Percentiles rank a stretch among this genome's conserved stretches.
Evolutionary conservation across 92 coral and sea anemone genomes (phyloP).

Genomic region (Siderastrea siderea): DNA sequence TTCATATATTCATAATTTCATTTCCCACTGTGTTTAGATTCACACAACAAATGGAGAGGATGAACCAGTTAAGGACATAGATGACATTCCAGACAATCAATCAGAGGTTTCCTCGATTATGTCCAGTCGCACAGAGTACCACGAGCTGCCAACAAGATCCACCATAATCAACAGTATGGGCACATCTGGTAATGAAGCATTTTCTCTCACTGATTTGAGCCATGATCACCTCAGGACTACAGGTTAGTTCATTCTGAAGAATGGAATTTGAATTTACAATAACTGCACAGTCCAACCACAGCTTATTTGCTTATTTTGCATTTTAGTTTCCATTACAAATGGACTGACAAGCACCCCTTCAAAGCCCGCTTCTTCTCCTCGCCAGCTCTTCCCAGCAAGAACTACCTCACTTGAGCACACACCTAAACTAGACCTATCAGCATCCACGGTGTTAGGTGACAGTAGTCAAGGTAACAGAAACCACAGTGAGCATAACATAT

Average conservation of each 20-base stretch:
- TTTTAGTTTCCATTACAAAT: slow-evolving; percentile 32
- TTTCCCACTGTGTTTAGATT: slow-evolving; percentile 1
- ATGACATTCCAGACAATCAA: slow-evolving; percentile 79
- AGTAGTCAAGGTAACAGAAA: slow-evolving; percentile 25
- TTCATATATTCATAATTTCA: too few species aligned
- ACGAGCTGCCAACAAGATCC: slow-evolving; percentile 86
- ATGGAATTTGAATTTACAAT: too few species aligned
- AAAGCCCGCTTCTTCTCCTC: slow-evolving; percentile 46
- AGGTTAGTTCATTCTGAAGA: not conserved
- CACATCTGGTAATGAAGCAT: slow-evolving; percentile 33
- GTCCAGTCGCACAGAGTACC: slow-evolving; percentile 88
- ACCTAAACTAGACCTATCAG: slow-evolving; percentile 29
- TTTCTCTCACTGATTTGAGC: slow-evolving; percentile 21
- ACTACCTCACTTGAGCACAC: slow-evolving; percentile 30
- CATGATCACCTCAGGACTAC: slow-evolving; percentile 12
- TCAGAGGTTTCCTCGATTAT: slow-evolving; percentile 88
- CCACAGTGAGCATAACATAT: too few species aligned
- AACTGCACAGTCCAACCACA: not conserved
- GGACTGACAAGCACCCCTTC: slow-evolving; percentile 75
- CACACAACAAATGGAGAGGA: slow-evolving; percentile 28
- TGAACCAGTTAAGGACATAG: slow-evolving; percentile 71
- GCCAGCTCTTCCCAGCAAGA: slow-evolving; percentile 16
- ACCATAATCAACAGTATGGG: slow-evolving; percentile 69
- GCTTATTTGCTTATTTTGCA: not conserved
- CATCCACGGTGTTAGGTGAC: slow-evolving; percentile 14